Percentiles rank a stretch among this genome's conserved stretches.
Evolutionary conservation across 2,797 vertebrate genomes (phyloP).

Genomic region (Neomorphus geoffroyi): DNA sequence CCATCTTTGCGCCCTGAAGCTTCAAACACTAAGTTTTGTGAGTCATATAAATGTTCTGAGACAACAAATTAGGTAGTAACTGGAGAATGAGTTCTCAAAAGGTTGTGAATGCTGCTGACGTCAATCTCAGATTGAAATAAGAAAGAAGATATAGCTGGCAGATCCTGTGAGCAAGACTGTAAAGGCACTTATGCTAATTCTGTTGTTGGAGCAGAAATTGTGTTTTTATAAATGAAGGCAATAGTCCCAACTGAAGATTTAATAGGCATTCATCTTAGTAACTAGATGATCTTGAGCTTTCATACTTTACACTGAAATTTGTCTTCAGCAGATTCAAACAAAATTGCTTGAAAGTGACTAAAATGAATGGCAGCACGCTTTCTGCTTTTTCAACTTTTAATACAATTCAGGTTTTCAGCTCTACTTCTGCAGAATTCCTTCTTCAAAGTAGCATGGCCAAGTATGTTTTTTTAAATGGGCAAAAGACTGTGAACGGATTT

Average conservation of each 20-base stretch:
- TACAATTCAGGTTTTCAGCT: not conserved
- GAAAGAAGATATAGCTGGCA: slow-evolving; percentile 53
- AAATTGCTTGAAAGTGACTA: slow-evolving; percentile 37
- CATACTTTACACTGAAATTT: slow-evolving; percentile 16
- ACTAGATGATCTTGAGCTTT: slow-evolving; percentile 50
- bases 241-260: slow-evolving; percentile 41
- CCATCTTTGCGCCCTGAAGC: slow-evolving; percentile 47
- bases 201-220: slow-evolving; percentile 47
- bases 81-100: slow-evolving; percentile 67
- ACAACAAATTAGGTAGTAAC: slow-evolving; percentile 71
- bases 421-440: not conserved
- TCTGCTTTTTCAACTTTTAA: slow-evolving; percentile 11
- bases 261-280: slow-evolving; percentile 50
- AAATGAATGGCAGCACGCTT: slow-evolving; percentile 40
- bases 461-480: not conserved
- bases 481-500: not conserved
- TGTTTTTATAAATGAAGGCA: slow-evolving; percentile 63
- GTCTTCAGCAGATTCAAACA: not conserved
- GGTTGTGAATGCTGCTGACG: slow-evolving; percentile 69
- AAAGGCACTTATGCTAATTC: slow-evolving; percentile 61
- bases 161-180: slow-evolving; percentile 39
- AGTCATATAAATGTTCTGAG: slow-evolving; percentile 70
- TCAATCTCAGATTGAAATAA: slow-evolving; percentile 65
- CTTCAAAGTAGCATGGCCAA: not conserved
- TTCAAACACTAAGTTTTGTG: slow-evolving; percentile 51